Base-by-base conservation (phyloP, 2,888 invertebrate genomes). In the Gnatocerus cornutus region DNA sequence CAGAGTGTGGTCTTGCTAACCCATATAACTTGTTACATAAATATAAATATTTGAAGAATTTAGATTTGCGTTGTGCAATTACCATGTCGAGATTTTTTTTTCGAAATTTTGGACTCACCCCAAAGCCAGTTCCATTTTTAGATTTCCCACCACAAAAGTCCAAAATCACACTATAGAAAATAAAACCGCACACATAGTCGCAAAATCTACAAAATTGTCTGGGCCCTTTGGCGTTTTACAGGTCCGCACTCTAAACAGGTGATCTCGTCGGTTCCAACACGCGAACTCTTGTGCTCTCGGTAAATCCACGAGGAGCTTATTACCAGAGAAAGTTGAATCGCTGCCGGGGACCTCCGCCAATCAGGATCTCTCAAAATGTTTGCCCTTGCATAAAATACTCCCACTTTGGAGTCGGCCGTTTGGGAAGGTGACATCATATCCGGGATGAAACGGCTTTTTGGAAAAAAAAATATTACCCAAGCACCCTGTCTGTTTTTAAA, bases 291-390 rank as follows among this genome's bases (percentile, higher is more conserved):
- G 63, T 69, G 71, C 41, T 61, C 53, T 37, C 43, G 39, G 65
- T 50, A 53, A 46, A 46, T 58, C 52, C 66, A 65, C 53, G 68
- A 71, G 66, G 69, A 67, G 74, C 65, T 71, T 72, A 72, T 67
- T 71, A 72, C 63, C 68, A 69, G 74, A 74, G 74, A 74, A 74
- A 74, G 74, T 74, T 72, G 69, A 70, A 67, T 55, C 53, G 69
- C 67, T 71, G 67, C 58, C 39, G 73, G 72, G 63, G 59, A 52
- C 69, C 62, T 67, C 69, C 58, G 55, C 69, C 67, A 61, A 72
- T 68, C 74, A 74, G 72, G 56, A 59, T 45, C 45, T 53, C 65
- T 66, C 68, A 73, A 73, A 71, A 66, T 65, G 71, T 73, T 73
- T 71, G 43, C 56, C 56, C 37, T 58, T 55, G 50, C 56, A 52